Conservation (phyloP, 2,113 vertebrate species). For the Dicaeum eximium region DNA sequence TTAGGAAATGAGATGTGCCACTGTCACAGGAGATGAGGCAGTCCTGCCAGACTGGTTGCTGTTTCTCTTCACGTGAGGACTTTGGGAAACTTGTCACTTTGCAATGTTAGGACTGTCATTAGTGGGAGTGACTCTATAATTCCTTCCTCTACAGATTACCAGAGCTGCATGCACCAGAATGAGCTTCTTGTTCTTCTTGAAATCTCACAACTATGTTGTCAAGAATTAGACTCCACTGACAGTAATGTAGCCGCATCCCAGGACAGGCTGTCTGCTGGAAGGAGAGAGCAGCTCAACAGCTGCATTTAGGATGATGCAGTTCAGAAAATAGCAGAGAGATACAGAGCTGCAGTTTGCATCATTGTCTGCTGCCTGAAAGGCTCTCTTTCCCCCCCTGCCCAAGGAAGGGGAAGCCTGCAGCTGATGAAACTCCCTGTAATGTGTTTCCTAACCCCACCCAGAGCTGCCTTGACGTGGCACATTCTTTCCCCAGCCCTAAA, state of each 20-base stretch:
- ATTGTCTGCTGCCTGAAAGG: background rate
- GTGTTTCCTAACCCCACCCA: background rate
- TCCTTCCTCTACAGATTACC: background rate
- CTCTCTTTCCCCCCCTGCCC: too few relatives aligned
- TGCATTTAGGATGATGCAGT: background rate
- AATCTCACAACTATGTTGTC: background rate
- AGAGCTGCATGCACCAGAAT: background rate
- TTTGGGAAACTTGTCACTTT: background rate
- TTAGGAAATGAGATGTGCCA: background rate
- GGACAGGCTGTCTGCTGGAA: background rate
- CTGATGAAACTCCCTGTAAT: conserved; percentile 24
- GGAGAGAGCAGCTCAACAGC: background rate
- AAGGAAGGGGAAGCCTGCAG: background rate
- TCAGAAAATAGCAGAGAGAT: background rate
- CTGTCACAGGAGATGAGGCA: background rate
- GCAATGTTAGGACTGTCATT: background rate
- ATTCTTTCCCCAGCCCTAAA: background rate
- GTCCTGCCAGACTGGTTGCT: background rate
- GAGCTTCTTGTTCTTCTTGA: background rate
- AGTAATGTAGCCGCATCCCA: background rate
- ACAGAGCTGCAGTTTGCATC: background rate
- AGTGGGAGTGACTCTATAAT: background rate
- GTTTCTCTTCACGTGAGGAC: background rate
- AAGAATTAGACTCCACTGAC: background rate
- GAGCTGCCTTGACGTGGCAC: background rate